A percentile compares a stretch with the other conserved stretches of the same genome.
Evolutionary conservation across 2,113 vertebrate species (phyloP).

Genomic region (Tylochromis polylepis): DNA sequence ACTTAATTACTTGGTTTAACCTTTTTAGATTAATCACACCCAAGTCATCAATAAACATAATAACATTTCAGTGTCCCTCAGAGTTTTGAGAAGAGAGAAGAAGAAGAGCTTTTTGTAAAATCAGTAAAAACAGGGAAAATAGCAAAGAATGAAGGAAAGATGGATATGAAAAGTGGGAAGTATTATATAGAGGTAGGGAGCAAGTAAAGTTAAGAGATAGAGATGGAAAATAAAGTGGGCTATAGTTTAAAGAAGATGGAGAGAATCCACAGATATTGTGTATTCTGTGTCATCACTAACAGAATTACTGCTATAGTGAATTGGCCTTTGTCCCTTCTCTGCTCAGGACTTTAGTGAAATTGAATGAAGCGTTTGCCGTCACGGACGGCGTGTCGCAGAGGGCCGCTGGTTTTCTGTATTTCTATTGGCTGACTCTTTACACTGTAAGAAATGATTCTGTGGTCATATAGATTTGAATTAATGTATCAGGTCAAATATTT

Average conservation of each 20-base stretch:
- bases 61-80: background rate
- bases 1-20: background rate
- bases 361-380: too few species aligned
- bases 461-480: too few species aligned
- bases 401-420: too few species aligned
- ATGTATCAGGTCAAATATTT: too few species aligned
- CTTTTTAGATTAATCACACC: background rate
- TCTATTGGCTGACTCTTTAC: too few species aligned
- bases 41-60: background rate
- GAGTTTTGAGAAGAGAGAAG: too few species aligned
- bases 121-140: background rate
- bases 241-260: background rate
- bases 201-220: background rate
- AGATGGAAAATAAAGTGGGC: background rate
- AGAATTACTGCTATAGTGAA: background rate
- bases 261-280: background rate
- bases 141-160: background rate
- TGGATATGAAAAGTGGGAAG: background rate
- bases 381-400: background rate
- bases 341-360: slow-evolving; percentile 4
- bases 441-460: too few species aligned
- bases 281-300: background rate
- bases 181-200: background rate
- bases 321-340: background rate
- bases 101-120: background rate